phyloP scores from a whole-genome alignment of 2,113 vertebrate species.

The Setophaga kirtlandii region DNA sequence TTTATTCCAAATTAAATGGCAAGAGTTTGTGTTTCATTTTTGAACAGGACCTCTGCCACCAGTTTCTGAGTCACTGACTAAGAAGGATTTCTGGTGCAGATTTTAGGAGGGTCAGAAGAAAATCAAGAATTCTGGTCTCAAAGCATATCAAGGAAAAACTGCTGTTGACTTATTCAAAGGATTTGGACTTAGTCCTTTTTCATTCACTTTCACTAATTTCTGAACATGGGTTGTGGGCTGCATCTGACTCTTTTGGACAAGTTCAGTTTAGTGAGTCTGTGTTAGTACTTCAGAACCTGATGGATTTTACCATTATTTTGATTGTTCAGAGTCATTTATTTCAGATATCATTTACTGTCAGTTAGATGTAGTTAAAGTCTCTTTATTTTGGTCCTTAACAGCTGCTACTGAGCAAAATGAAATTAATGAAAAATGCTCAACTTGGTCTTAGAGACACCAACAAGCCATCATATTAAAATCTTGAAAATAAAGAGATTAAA shows the following conservation, averaged over 20 bases:
- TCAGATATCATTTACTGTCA: not conserved
- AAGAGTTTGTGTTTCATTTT: not conserved
- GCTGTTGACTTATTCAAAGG: not conserved
- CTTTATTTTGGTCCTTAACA: not conserved
- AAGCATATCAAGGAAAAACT: not conserved
- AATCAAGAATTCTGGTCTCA: fast-evolving
- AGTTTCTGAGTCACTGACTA: not conserved
- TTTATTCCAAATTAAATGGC: not conserved
- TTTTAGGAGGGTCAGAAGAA: not conserved
- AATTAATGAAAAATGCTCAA: not conserved
- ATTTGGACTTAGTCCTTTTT: not conserved
- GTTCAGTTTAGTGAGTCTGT: not conserved
- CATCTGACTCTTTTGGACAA: not conserved
- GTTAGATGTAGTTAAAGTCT: not conserved
- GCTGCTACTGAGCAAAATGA: not conserved
- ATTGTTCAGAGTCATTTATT: not conserved
- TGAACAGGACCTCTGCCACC: not conserved
- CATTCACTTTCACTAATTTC: not conserved
- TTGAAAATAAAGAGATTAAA: not conserved
- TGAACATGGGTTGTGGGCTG: not conserved
- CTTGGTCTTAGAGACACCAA: not conserved
- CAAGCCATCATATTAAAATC: not conserved
- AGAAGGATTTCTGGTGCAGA: not conserved
- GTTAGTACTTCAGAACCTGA: not conserved
- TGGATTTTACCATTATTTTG: not conserved